Evolutionary conservation across 92 coral and sea anemone genomes (phyloP), one percentile per base, ranked within the genome.

Genomic region (Scolanthus callimorphus): DNA sequence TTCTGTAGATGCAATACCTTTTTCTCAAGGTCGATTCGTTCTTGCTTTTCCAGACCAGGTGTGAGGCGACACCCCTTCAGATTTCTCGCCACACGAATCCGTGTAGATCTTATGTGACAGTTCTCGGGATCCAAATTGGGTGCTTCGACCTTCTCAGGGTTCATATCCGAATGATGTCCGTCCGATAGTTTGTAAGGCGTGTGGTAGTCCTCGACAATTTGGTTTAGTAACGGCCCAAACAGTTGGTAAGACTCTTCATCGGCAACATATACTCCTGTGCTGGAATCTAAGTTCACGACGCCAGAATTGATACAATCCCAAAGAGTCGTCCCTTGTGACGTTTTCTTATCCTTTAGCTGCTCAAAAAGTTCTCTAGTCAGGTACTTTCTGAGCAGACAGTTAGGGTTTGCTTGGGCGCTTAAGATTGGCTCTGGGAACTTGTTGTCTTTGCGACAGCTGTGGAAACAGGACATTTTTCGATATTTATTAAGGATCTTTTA

Each of bases 51-150:
- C 30, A 90, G 54, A 26, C 76, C 72, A 4, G 97, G 94, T 4
- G 97, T 67, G 2, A 90, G 82, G 2, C 81, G 75, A 44, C 63
- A 90, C 0, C 97, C 90, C 68, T 71, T 58, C 15, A 90, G 86
- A 69, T 90, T 90, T 17, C 97, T 87, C 13, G 94, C 97, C 2
- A 90, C 97, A 4, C 97, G 85, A 31, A 90, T 87, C 4, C 97
- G 85, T 4, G 97, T 90, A 1, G 97, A 90, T 2, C 87, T 73
- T 25, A 90, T 85, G 67, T 60, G 71, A 25, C 63, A 57, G 20
- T 77, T 65, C n/a, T 90, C 89, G n/a, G 94, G 86, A 31, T 84
- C 91, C 57, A 84, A 55, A 41, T 80, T 78, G 0, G 94, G 89
- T 26, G 88, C 83, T 10, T 84, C 76, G 20, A 90, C 79, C 51